Evolutionary conservation across 2,797 vertebrate genomes (phyloP), one percentile per base, ranked within the genome.

Genomic region (Phaenicophaeus curvirostris): DNA sequence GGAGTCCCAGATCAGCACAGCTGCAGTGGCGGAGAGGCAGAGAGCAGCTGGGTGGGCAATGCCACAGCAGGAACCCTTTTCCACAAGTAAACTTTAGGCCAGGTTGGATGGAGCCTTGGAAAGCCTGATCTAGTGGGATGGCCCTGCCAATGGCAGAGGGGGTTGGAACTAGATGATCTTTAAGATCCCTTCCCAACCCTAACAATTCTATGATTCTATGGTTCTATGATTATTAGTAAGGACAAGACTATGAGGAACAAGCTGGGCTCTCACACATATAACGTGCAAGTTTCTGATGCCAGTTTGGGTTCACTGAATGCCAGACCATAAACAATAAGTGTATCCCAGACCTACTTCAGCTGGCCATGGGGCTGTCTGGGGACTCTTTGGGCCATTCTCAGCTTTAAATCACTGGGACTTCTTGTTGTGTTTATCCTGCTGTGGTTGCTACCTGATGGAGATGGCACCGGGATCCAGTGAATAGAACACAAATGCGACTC

Each of bases 271-370:
- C 57, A 41, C 3, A 9, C 6, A 11, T 8, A 17, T 3, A 62
- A 30, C 1, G 1, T 2, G 9, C 23, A 8, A 42, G 31, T 31
- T 81, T 41, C 41, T 11, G 4, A 5, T 9, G 21, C 37, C 9
- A 11, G 31, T 50, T 37, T 1, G 0, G 1, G 2, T 16, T 85
- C 61, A 50, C 35, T 11, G 17, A 74, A 72, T 37, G 53, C 16
- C 53, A 54, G 53, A 31, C 28, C 55, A 58, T 0, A 66, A 28
- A 58, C 16, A 48, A 23, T 0, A 46, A 19, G 8, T 51, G 46
- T 11, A 30, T 18, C 62, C 54, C 66, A 86, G 63, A 57, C 28
- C 48, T 11, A 44, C 16, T 65, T 42, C 75, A 80, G 33, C 57
- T 41, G 31, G 25, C 12, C 31, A 6, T 2, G 5, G 20, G 17